A percentile compares a stretch with the other conserved stretches of the same genome.
Evolutionary conservation across 2,888 invertebrate genomes (phyloP).

Genomic region (Aricia artaxerxes): DNA sequence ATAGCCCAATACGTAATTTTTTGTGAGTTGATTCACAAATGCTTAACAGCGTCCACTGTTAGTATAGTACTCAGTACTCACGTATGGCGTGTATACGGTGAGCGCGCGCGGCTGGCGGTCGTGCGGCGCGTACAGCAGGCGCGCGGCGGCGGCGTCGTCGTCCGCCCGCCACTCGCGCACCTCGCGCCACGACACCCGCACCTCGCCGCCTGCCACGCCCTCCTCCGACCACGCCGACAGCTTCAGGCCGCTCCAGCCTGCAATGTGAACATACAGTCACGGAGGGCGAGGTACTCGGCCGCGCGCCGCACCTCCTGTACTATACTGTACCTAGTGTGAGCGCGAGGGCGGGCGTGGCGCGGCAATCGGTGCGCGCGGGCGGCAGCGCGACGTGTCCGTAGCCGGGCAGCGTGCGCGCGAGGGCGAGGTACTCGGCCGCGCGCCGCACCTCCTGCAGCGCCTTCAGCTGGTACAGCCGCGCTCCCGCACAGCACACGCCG

Average conservation of each 20-base stretch:
- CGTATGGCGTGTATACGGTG: constrained; percentile 53
- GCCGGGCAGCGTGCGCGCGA: constrained; percentile 92
- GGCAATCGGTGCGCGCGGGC: constrained; percentile 90
- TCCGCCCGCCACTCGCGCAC: constrained; percentile 93
- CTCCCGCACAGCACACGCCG: constrained; percentile 93
- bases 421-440: constrained; percentile 90
- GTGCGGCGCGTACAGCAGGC: constrained; percentile 87
- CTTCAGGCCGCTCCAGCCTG: constrained; percentile 84
- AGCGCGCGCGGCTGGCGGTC: constrained; percentile 56
- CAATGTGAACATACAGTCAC: not conserved
- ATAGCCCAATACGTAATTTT: too few relatives aligned
- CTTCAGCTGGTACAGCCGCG: constrained; percentile 96
- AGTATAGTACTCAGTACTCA: constrained; percentile 41
- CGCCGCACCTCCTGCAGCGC: constrained; percentile 92
- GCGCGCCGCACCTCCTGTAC: too few relatives aligned
- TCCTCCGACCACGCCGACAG: constrained; percentile 86
- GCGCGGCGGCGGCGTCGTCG: constrained; percentile 95
- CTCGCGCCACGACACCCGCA: constrained; percentile 91
- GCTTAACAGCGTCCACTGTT: too few relatives aligned
- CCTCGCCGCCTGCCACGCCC: constrained; percentile 82
- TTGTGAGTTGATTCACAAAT: too few relatives aligned
- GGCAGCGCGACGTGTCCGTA: constrained; percentile 98
- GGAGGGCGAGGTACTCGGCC: too few relatives aligned
- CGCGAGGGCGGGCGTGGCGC: constrained; percentile 84
- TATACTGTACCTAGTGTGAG: constrained; percentile 81